These are phyloP conservation scores for Tetheella fluctuosa DNA, from an alignment of 2,888 invertebrate species.

Conservation along the genomic window DNA sequence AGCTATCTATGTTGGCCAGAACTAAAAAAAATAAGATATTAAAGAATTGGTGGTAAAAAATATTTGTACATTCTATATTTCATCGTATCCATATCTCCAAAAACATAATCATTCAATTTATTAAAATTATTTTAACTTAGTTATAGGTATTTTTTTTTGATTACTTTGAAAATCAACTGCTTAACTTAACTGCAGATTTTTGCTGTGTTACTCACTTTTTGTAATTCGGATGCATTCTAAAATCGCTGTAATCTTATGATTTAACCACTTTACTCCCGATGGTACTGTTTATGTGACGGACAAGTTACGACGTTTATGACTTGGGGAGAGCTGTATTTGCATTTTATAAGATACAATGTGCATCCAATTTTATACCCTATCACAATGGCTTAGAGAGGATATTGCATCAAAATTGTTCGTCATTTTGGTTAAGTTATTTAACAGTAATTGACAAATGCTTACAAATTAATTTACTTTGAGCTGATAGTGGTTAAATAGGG, in stretches of 20 bases:
- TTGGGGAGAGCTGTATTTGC: conserved; percentile 52
- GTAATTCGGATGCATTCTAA: background rate
- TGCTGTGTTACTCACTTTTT: no score
- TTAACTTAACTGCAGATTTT: no score
- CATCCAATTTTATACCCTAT: conserved; percentile 39
- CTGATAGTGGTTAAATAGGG: conserved; percentile 28
- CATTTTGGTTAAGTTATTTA: conserved; percentile 29
- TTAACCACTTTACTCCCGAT: conserved; percentile 38
- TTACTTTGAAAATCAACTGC: no score
- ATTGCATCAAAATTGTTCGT: conserved; percentile 17
- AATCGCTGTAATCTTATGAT: conserved; percentile 25
- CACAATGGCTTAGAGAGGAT: conserved; percentile 15
- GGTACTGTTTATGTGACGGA: conserved; percentile 63
- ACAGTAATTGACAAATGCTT: conserved; percentile 43
- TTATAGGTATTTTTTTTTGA: no score
- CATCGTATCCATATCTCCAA: no score
- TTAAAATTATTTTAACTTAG: no score
- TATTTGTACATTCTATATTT: no score
- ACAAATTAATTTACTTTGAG: conserved; percentile 43
- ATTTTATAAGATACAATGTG: conserved; percentile 46
- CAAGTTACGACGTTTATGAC: conserved; percentile 63
- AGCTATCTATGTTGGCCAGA: conserved; percentile 20
- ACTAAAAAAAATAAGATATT: background rate
- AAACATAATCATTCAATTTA: no score
- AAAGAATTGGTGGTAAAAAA: no score